A percentile compares a stretch with the other conserved stretches of the same genome.
These are phyloP conservation scores for Dynastes tityus DNA, from an alignment of 2,888 invertebrate genomes.

Conservation along the genomic window DNA sequence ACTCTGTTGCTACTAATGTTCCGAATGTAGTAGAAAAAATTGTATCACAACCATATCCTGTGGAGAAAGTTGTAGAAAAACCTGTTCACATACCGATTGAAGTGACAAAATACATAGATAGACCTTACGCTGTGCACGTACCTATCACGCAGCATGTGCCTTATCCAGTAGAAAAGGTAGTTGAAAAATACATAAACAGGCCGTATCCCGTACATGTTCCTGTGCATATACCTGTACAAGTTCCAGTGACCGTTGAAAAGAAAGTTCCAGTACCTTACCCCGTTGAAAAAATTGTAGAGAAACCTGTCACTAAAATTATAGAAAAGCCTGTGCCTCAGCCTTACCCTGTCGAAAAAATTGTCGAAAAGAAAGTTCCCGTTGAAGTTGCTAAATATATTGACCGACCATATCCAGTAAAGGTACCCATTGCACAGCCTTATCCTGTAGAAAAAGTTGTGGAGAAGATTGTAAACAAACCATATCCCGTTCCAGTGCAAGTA, in stretches of 20 bases:
- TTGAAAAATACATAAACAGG: slow-evolving; percentile 69
- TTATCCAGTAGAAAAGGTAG: slow-evolving; percentile 72
- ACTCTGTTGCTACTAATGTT: not conserved
- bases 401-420: slow-evolving; percentile 63
- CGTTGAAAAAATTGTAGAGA: slow-evolving; percentile 75
- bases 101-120: slow-evolving; percentile 70
- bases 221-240: slow-evolving; percentile 52
- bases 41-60: slow-evolving; percentile 70
- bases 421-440: slow-evolving; percentile 68
- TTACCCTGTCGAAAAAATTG: slow-evolving; percentile 71
- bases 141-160: slow-evolving; percentile 68
- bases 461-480: slow-evolving; percentile 69
- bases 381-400: slow-evolving; percentile 73
- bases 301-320: slow-evolving; percentile 71
- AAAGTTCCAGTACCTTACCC: slow-evolving; percentile 70
- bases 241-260: slow-evolving; percentile 62
- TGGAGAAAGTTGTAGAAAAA: slow-evolving; percentile 71
- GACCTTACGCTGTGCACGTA: slow-evolving; percentile 62
- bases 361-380: slow-evolving; percentile 70
- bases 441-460: slow-evolving; percentile 71
- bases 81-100: slow-evolving; percentile 68
- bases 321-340: slow-evolving; percentile 65
- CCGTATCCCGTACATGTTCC: slow-evolving; percentile 71
- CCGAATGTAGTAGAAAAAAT: slow-evolving; percentile 62
- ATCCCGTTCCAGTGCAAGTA: slow-evolving; percentile 70